Conservation (phyloP, 2,888 invertebrate species). For the Galerucella pusilla region DNA sequence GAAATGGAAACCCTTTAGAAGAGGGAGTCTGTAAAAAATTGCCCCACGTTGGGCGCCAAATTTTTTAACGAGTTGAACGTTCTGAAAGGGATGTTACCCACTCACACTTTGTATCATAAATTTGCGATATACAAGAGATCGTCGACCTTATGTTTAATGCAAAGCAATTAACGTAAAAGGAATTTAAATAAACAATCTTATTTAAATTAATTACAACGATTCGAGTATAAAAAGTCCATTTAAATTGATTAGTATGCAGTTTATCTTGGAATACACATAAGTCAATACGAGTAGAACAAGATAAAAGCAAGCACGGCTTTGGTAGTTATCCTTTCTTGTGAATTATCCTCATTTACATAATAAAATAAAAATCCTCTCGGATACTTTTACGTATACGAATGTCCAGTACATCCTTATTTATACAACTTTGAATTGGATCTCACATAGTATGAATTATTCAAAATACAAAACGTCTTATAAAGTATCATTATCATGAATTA, state of each 20-base stretch:
- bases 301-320: constrained; percentile 21
- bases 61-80: background rate
- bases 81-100: background rate
- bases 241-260: background rate
- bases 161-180: background rate
- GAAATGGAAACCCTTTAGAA: no score
- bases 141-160: background rate
- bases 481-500: constrained; percentile 44
- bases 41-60: no score
- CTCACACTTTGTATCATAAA: background rate
- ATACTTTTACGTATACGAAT: constrained; percentile 31
- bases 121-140: background rate
- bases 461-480: constrained; percentile 39
- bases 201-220: background rate
- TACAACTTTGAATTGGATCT: constrained; percentile 47
- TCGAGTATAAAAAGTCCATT: constrained; percentile 1
- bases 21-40: no score
- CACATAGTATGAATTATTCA: constrained; percentile 50
- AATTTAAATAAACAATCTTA: constrained; percentile 2
- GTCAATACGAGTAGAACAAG: constrained; percentile 12
- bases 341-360: constrained; percentile 40
- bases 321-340: constrained; percentile 18
- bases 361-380: constrained; percentile 35
- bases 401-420: constrained; percentile 42
- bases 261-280: background rate